phyloP scores from a whole-genome alignment of 1,140 invertebrate genomes.

The Calephelis virginiensis region DNA sequence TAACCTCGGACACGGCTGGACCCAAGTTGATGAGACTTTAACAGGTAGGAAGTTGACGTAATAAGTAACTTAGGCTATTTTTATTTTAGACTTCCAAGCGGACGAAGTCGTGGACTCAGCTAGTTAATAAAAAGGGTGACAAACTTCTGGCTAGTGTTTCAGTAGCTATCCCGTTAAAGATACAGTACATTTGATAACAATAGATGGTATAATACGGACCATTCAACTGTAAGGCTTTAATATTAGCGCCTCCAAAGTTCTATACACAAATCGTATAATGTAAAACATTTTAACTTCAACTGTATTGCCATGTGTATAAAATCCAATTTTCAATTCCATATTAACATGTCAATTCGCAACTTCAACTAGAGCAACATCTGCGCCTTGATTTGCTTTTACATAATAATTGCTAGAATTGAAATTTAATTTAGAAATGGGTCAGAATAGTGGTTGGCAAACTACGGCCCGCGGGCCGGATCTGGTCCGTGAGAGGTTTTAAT shows the following conservation, averaged over 20 bases:
- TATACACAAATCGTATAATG: constrained; percentile 18
- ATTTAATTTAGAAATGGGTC: constrained; percentile 29
- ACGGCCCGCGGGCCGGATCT: no score
- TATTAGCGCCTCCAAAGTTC: constrained; percentile 16
- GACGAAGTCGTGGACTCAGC: no score
- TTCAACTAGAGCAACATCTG: constrained; percentile 32
- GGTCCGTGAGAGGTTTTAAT: no score
- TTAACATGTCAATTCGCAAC: constrained; percentile 32
- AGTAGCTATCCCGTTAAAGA: not conserved
- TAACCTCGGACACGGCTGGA: no score
- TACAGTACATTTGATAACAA: constrained; percentile 17
- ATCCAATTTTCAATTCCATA: constrained; percentile 31
- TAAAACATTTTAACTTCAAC: constrained; percentile 16
- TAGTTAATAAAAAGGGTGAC: no score
- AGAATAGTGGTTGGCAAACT: no score
- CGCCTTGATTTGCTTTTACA: constrained; percentile 27
- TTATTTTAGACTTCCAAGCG: no score
- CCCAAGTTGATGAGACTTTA: no score
- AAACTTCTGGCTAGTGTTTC: no score
- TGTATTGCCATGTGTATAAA: constrained; percentile 21
- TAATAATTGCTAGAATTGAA: constrained; percentile 28
- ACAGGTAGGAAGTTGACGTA: no score
- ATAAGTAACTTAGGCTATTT: no score
- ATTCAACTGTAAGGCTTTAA: constrained; percentile 9
- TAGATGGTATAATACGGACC: not conserved